A percentile compares a stretch with the other conserved stretches of the same genome.
Conservation (phyloP, 2,888 invertebrate genomes). For the Zygothrica quintamaculata region DNA sequence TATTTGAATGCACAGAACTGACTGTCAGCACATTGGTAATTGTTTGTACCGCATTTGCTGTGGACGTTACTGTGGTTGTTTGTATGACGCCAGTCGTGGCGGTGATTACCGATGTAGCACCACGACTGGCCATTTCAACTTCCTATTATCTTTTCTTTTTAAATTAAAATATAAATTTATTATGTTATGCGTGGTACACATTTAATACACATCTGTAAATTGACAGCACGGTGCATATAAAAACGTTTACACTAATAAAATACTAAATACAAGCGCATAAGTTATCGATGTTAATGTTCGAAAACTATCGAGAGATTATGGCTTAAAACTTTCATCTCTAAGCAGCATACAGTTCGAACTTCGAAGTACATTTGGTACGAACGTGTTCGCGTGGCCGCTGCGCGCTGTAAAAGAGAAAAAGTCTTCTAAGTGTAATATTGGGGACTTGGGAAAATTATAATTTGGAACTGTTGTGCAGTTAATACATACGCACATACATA, state of each 20-base stretch:
- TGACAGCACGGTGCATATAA: conserved; percentile 41
- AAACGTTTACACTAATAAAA: conserved; percentile 32
- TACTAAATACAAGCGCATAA: conserved; percentile 4
- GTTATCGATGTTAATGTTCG: conserved; percentile 29
- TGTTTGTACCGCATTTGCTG: conserved; percentile 53
- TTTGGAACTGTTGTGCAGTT: conserved; percentile 45
- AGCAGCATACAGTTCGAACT: conserved; percentile 64
- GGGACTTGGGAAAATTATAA: conserved; percentile 60
- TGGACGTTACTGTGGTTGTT: conserved; percentile 22
- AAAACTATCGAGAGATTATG: conserved; percentile 38
- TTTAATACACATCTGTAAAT: conserved; percentile 22
- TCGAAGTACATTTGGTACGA: conserved; percentile 58
- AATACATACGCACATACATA: conserved; percentile 24
- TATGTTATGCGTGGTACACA: conserved; percentile 15
- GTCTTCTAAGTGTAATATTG: conserved; percentile 75
- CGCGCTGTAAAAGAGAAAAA: conserved; percentile 62
- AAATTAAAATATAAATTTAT: background rate
- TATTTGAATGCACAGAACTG: conserved; percentile 67
- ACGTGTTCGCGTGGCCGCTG: conserved; percentile 70
- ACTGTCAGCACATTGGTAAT: conserved; percentile 69
- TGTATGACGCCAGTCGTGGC: conserved; percentile 62
- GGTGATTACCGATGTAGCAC: conserved; percentile 56
- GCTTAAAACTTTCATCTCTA: conserved; percentile 32
- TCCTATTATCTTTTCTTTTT: conserved; percentile 9
- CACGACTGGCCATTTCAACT: conserved; percentile 68